Conservation (phyloP, 2,113 vertebrate species). For the Onychostoma macrolepis region DNA sequence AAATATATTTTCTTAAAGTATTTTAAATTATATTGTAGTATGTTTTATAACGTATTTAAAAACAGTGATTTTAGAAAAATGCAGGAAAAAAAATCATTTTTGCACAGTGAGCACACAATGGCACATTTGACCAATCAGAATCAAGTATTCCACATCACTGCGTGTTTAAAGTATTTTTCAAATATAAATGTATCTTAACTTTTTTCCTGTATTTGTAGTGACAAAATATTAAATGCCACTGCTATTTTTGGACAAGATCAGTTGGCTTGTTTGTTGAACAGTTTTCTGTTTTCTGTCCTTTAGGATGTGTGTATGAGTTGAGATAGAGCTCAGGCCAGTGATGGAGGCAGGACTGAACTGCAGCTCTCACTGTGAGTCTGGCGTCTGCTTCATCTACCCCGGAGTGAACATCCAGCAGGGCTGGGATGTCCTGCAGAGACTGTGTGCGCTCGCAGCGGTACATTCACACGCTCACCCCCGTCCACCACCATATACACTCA, state of each 20-base stretch:
- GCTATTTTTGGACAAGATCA: not conserved
- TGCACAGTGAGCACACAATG: not conserved
- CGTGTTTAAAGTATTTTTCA: not conserved
- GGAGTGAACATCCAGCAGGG: conserved; percentile 74
- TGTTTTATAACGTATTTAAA: no score
- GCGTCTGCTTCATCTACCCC: conserved; percentile 71
- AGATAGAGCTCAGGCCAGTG: conserved; percentile 56
- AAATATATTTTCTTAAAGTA: not conserved
- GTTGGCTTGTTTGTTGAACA: not conserved
- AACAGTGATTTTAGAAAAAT: no score
- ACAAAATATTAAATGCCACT: not conserved
- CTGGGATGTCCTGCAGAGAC: conserved; percentile 75
- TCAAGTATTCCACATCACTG: not conserved
- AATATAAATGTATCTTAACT: not conserved
- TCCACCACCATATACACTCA: conserved; percentile 11
- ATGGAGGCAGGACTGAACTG: conserved; percentile 91
- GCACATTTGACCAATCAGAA: not conserved
- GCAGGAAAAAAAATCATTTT: no score
- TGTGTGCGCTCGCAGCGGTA: conserved; percentile 85
- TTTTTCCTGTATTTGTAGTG: not conserved
- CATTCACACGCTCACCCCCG: conserved; percentile 52
- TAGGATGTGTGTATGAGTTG: conserved; percentile 62
- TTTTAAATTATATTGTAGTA: not conserved
- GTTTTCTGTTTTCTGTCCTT: conserved; percentile 32
- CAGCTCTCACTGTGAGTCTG: conserved; percentile 81